Percentiles rank a stretch among this genome's conserved stretches.
Evolutionary conservation across 2,113 vertebrate genomes (phyloP).

Genomic region (Canis aureus): DNA sequence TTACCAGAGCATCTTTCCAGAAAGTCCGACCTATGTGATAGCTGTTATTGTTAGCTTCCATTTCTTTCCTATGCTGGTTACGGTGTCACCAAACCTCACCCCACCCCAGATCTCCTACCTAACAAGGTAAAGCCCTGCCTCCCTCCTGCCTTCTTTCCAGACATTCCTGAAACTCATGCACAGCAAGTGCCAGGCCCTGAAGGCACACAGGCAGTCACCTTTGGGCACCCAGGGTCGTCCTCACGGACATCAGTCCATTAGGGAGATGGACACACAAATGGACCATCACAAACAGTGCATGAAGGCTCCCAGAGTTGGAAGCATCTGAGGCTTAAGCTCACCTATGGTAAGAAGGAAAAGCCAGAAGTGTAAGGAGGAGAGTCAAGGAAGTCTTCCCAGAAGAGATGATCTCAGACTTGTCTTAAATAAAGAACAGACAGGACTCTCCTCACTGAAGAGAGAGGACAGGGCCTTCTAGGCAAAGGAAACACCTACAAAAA

Average conservation of each 20-base stretch:
- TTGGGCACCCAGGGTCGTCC: background rate
- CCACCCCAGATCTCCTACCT: background rate
- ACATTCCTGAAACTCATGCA: background rate
- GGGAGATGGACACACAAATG: background rate
- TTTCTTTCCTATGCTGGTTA: constrained; percentile 3
- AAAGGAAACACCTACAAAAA: background rate
- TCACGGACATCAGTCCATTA: background rate
- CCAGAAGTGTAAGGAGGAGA: background rate
- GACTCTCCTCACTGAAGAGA: background rate
- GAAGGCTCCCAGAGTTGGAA: background rate
- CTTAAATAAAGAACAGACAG: background rate
- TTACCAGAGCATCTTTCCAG: background rate
- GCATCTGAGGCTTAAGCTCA: background rate
- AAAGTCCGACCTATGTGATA: background rate
- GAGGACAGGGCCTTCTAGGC: background rate
- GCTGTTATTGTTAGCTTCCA: background rate
- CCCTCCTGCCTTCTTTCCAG: background rate
- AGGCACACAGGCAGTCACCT: background rate
- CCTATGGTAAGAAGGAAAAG: background rate
- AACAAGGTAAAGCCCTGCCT: background rate
- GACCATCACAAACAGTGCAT: background rate
- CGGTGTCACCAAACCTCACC: background rate
- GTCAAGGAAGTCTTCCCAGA: background rate
- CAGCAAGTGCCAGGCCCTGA: background rate
- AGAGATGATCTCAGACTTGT: background rate